Evolutionary conservation across 2,797 vertebrate species (phyloP).

Genomic region (Danio aesculapii): DNA sequence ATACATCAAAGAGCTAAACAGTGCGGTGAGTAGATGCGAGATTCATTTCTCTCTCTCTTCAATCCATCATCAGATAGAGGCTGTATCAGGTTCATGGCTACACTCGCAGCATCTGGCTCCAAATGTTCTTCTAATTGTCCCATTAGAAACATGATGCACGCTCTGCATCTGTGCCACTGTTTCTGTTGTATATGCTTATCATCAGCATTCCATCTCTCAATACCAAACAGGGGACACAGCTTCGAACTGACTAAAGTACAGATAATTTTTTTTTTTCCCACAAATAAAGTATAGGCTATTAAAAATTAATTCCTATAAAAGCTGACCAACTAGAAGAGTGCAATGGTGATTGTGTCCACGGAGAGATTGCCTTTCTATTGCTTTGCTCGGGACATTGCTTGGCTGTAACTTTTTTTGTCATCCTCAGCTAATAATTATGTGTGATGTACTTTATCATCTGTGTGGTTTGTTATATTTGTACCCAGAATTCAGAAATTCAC

Average conservation of each 20-base stretch:
- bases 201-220: conserved; percentile 34
- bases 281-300: no score
- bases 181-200: conserved; percentile 42
- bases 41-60: conserved; percentile 18
- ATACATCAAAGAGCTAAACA: conserved; percentile 5
- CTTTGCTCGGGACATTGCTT: no score
- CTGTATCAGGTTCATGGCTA: conserved; percentile 42
- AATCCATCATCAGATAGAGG: conserved; percentile 42
- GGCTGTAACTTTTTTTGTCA: no score
- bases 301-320: no score
- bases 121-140: conserved; percentile 55
- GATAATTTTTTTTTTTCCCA: no score
- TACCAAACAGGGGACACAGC: conserved; percentile 26
- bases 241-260: conserved; percentile 18
- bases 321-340: no score
- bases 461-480: no score
- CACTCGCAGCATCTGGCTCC: conserved; percentile 54
- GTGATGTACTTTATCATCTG: no score
- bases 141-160: conserved; percentile 56
- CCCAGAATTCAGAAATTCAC: no score
- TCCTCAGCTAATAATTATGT: no score
- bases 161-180: conserved; percentile 51
- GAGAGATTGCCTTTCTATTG: no score
- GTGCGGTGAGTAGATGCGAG: conserved; percentile 25
- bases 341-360: no score